Evolutionary conservation across 2,113 vertebrate species (phyloP), one percentile per base, ranked within the genome.

Genomic region (Junco hyemalis): DNA sequence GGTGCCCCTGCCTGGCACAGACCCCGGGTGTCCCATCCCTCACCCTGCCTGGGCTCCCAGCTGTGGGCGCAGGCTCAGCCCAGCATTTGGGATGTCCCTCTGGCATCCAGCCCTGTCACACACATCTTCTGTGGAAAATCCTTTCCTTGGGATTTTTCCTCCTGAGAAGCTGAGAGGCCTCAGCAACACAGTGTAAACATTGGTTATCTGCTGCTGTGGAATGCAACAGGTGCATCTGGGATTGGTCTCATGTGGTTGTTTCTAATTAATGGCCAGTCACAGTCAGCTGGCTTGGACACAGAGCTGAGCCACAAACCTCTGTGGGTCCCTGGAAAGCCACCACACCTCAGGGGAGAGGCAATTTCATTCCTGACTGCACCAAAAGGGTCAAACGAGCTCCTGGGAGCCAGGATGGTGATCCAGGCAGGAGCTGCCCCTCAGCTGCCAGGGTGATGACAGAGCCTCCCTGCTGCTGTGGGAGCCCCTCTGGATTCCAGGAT

Each of bases 401-500:
- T 65, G 64, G 69, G 11, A 33, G 20, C 16, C 17, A 7, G 45
- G 72, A 12, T 64, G 4, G 11, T 15, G 70, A 2, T 8, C 29
- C 31, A 2, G 51, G 85, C 1, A 1, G 63, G 63, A 72, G 45
- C 68, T 20, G 4, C 35, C 29, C 1, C 19, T 44, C 79, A 26
- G 14, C 8, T 4, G 76, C 17, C 18, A 1, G 77, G 71, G 44
- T 10, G 69, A 11, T 10, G 69, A 9, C 82, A n/a, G 38, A 8
- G 4, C 21, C 9, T 12, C 60, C n/a, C 45, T 11, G 4, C 28
- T 20, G 12, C 86, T 3, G 0, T 1, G 23, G 33, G 8, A 47
- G 2, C 1, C 38, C 26, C 59, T 61, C 19, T 1, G 53, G 29
- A 2, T 35, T 12, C 25, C 20, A 6, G 89, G 80, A 17, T 0